These are phyloP conservation scores for Frieseomelitta varia DNA, from an alignment of 1,140 invertebrate genomes.

Conservation along the genomic window DNA sequence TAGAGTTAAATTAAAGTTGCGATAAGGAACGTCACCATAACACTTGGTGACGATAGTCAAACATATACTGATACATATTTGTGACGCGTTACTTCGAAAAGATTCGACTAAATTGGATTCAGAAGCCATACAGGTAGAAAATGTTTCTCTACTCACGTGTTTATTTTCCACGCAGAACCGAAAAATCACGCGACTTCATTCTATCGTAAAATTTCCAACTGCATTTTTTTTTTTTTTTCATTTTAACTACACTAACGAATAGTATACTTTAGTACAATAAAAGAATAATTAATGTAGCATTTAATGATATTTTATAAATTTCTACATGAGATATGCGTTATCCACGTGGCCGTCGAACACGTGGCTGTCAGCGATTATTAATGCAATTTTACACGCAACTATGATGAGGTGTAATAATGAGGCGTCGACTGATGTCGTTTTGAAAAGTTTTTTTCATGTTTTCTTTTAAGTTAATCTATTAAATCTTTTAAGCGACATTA, in stretches of 20 bases:
- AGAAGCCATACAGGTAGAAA: conserved; percentile 71
- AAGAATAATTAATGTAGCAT: not conserved
- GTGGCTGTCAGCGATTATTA: not conserved
- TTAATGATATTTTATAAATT: not conserved
- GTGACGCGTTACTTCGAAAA: conserved; percentile 41
- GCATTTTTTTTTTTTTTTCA: not conserved
- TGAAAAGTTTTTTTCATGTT: not conserved
- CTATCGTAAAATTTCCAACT: not conserved
- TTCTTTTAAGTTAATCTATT: not conserved
- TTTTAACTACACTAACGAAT: not conserved
- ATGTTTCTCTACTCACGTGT: conserved; percentile 22
- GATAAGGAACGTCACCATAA: not conserved
- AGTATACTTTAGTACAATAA: no score
- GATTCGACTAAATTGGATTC: conserved; percentile 75
- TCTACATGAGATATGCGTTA: not conserved
- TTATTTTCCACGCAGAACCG: not conserved
- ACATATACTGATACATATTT: conserved; percentile 43
- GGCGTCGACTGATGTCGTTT: not conserved
- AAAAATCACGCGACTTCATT: not conserved
- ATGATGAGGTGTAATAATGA: not conserved
- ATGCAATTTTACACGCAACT: not conserved
- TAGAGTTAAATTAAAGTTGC: not conserved
- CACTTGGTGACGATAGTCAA: not conserved
- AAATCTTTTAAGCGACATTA: not conserved
- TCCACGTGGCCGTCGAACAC: not conserved